A percentile compares a stretch with the other conserved stretches of the same genome.
phyloP scores from a whole-genome alignment of 2,888 invertebrate genomes.

The Hetaerina titia region DNA sequence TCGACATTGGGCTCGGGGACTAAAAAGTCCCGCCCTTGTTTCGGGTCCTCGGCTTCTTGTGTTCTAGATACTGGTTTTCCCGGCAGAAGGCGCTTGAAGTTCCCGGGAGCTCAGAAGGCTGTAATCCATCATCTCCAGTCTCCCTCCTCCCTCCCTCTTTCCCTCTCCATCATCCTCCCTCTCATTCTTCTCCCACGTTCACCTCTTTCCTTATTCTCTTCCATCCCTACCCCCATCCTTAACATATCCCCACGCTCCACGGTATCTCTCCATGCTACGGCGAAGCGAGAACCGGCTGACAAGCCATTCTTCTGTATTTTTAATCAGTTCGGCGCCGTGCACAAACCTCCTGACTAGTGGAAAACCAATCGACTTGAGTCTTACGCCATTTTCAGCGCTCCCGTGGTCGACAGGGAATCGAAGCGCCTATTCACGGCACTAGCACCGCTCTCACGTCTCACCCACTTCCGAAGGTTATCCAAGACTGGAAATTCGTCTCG shows the following conservation, averaged over 20 bases:
- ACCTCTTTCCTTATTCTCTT: background rate
- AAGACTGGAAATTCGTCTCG: too few relatives aligned
- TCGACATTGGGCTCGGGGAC: background rate
- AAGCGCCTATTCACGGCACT: too few relatives aligned
- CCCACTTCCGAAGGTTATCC: too few relatives aligned
- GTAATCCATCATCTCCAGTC: constrained; percentile 1
- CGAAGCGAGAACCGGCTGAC: background rate
- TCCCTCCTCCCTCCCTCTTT: background rate
- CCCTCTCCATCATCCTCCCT: background rate
- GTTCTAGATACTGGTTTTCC: background rate
- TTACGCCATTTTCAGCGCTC: too few relatives aligned
- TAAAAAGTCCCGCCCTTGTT: background rate
- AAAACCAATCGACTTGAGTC: too few relatives aligned
- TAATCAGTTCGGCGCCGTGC: too few relatives aligned
- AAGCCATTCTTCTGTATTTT: too few relatives aligned
- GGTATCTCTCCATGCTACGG: background rate
- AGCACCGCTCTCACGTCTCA: too few relatives aligned
- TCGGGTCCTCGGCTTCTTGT: background rate
- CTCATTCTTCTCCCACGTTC: background rate
- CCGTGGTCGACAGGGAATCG: too few relatives aligned
- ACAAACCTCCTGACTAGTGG: too few relatives aligned
- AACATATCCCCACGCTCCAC: background rate
- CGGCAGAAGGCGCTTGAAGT: background rate
- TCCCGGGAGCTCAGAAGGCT: background rate
- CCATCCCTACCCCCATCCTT: background rate